Evolutionary conservation across 2,888 invertebrate genomes (phyloP).

Genomic region (Holacanthella duospinosa): DNA sequence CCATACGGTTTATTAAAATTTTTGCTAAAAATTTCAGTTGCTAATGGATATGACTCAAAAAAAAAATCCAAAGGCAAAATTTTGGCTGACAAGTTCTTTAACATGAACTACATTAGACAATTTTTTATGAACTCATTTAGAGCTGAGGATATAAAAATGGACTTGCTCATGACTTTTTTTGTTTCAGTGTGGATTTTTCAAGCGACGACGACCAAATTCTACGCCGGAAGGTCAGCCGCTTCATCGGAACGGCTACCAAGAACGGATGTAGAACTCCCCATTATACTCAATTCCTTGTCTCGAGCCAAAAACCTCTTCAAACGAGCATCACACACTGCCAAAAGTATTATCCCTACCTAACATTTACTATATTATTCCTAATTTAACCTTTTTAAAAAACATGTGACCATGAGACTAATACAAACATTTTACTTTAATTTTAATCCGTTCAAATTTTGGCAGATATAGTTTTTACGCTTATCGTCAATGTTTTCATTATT

Average conservation of each 20-base stretch:
- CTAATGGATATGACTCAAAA: background rate
- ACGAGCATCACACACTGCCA: background rate
- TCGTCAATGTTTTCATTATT: too few species aligned
- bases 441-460: too few species aligned
- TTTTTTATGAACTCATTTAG: too few species aligned
- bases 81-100: too few species aligned
- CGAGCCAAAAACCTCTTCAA: background rate
- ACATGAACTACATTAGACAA: too few species aligned
- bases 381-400: background rate
- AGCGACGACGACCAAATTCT: slow-evolving; percentile 71
- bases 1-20: too few species aligned
- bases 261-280: background rate
- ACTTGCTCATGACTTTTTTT: slow-evolving; percentile 14
- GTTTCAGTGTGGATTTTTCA: slow-evolving; percentile 82
- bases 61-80: too few species aligned
- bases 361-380: background rate
- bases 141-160: too few species aligned
- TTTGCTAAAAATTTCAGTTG: too few species aligned
- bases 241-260: slow-evolving; percentile 50
- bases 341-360: background rate
- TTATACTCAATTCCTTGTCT: background rate
- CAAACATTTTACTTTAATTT: background rate
- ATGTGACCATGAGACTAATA: background rate
- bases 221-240: slow-evolving; percentile 71
- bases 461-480: too few species aligned